Base-by-base conservation (phyloP, 2,888 invertebrate species). In the Kuschelorhynchus macadamiae region DNA sequence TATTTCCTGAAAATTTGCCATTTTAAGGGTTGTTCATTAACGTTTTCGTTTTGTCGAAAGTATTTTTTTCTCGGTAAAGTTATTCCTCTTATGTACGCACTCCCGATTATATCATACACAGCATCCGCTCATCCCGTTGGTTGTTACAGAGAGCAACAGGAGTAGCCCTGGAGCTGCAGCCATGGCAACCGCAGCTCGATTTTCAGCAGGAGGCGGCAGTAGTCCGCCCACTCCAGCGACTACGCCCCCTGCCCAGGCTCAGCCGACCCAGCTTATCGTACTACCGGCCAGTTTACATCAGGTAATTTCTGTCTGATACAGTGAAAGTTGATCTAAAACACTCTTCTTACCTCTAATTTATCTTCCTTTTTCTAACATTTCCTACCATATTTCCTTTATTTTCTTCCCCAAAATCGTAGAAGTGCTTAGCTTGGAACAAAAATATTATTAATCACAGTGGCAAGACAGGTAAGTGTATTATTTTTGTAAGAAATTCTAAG, bases 171-270 rank as follows among this genome's bases (percentile, higher is more conserved):
- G 84, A 79, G 80, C 83, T 80, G 80, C 30, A 16, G 50, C 69
- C 66, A 71, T 71, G 71, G 84, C 82, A 87, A 88, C 71, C 85
- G 87, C 83, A 86, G 88, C 80, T 87, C 88, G 56, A 85, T 88
- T 67, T 86, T 87, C 80, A 86, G 87, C 81, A 47, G 87, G 66
- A 83, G 83, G 49, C 86, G 86, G 79, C 87, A 87, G 81, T 85
- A 87, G 80, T 77, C 81, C 81, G 78, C 82, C 83, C 77, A 83
- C 81, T 70, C 82, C 83, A 64, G 82, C 83, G 71, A 80, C 82
- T 70, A 81, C 83, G 73, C 83, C 83, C 74, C 82, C 84, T 70
- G 81, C 79, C 71, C 83, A 81, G 76, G 77, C 82, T 73, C 82
- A 82, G 73, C 80, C 83, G 75, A 83, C 84, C 71, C 84, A 83